A percentile compares a stretch with the other conserved stretches of the same genome.
phyloP scores from a whole-genome alignment of 2,797 vertebrate genomes.

The Galaxias olidus region DNA sequence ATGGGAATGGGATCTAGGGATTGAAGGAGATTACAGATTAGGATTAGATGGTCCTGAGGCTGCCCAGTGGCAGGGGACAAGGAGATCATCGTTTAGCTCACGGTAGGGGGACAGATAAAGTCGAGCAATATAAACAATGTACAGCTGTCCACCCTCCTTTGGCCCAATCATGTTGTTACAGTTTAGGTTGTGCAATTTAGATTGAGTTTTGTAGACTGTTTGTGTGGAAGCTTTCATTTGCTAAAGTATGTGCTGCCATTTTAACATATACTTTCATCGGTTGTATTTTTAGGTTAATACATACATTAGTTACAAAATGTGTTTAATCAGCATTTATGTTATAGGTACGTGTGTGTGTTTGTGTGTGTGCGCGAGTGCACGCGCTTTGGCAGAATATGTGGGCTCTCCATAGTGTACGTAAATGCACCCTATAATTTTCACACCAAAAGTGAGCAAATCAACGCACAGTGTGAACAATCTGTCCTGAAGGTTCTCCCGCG shows the following conservation, averaged over 20 bases:
- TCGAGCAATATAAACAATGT: slow-evolving; percentile 32
- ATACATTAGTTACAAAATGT: neutral
- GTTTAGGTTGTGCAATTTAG: too few species aligned
- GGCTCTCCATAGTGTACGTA: slow-evolving; percentile 66
- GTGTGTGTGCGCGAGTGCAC: neutral
- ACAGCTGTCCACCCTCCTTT: slow-evolving; percentile 17
- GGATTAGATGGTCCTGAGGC: slow-evolving; percentile 45
- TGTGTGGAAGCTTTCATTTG: too few species aligned
- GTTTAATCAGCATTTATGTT: neutral
- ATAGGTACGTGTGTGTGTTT: neutral
- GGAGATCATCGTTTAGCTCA: slow-evolving; percentile 47
- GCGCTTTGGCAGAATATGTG: neutral
- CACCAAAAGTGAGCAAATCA: slow-evolving; percentile 29
- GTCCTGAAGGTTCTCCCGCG: slow-evolving; percentile 26
- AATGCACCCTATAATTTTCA: slow-evolving; percentile 36
- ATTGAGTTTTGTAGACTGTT: too few species aligned
- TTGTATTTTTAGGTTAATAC: neutral
- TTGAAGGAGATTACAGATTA: slow-evolving; percentile 14
- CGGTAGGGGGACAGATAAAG: slow-evolving; percentile 34
- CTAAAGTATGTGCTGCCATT: too few species aligned
- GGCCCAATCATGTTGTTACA: neutral
- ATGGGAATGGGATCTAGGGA: slow-evolving; percentile 30
- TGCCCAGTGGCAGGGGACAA: slow-evolving; percentile 53
- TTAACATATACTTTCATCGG: too few species aligned
- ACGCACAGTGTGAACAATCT: slow-evolving; percentile 34